phyloP scores from a whole-genome alignment of 2,888 invertebrate genomes.

The Corythucha ciliata region DNA sequence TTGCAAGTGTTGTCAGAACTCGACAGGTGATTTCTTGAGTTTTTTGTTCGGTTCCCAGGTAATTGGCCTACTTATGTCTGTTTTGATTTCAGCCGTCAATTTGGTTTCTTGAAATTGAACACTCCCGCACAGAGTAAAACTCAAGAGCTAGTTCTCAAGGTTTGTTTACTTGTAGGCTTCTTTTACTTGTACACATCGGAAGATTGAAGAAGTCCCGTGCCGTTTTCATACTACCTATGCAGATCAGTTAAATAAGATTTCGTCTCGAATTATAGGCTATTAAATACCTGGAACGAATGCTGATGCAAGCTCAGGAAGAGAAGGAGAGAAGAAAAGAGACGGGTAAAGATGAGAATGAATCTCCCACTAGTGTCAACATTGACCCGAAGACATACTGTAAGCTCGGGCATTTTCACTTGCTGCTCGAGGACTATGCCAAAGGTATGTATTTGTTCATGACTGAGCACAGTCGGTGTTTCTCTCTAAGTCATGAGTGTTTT shows the following conservation, averaged over 20 bases:
- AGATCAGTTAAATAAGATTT: not conserved
- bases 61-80: conserved; percentile 16
- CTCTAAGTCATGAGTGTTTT: not conserved
- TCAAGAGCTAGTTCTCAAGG: conserved; percentile 68
- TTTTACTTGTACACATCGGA: conserved; percentile 6
- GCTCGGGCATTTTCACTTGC: conserved; percentile 87
- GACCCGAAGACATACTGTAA: conserved; percentile 89
- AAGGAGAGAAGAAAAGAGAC: conserved; percentile 38
- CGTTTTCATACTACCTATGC: too few species aligned
- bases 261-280: conserved; percentile 52
- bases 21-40: conserved; percentile 56
- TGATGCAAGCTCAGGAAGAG: conserved; percentile 66
- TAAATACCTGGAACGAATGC: conserved; percentile 73
- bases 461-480: not conserved
- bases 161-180: conserved; percentile 37
- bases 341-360: conserved; percentile 36
- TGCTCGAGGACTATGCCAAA: conserved; percentile 88
- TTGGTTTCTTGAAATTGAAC: conserved; percentile 77
- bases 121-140: conserved; percentile 72
- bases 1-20: conserved; percentile 76
- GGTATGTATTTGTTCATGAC: conserved; percentile 51
- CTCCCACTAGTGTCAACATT: conserved; percentile 57
- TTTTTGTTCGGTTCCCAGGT: not conserved
- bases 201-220: not conserved
- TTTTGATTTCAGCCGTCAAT: conserved; percentile 65